These are phyloP conservation scores for Enteromius fasciolatus DNA, from an alignment of 2,797 vertebrate genomes.

Conservation along the genomic window DNA sequence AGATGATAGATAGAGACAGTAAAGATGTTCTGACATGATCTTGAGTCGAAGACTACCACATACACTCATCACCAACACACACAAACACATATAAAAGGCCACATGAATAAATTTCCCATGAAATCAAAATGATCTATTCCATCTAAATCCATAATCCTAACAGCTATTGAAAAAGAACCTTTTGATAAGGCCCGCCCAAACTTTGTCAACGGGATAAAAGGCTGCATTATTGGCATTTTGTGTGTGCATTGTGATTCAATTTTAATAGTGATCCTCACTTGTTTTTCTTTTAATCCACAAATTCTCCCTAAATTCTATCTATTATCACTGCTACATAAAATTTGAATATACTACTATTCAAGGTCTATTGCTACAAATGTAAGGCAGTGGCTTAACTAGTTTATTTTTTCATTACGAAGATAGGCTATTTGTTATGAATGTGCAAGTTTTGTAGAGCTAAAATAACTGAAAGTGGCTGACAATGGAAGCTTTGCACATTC, in stretches of 20 bases:
- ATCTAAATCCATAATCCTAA: neutral
- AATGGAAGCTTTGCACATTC: neutral
- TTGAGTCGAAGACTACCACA: neutral
- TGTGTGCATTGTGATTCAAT: neutral
- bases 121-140: neutral
- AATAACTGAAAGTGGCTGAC: neutral
- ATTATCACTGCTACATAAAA: neutral
- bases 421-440: neutral
- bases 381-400: neutral
- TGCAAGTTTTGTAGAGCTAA: neutral
- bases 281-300: neutral
- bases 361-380: neutral
- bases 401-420: neutral
- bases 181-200: neutral
- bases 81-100: neutral
- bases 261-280: neutral
- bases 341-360: neutral
- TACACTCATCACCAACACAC: neutral
- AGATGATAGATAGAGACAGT: conserved; percentile 6
- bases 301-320: neutral
- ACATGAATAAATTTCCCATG: neutral
- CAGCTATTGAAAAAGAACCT: neutral
- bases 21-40: conserved; percentile 32
- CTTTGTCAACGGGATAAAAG: neutral
- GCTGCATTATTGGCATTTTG: neutral